phyloP scores from a whole-genome alignment of 92 coral and sea anemone genomes.

The Epizoanthus fatuus region DNA sequence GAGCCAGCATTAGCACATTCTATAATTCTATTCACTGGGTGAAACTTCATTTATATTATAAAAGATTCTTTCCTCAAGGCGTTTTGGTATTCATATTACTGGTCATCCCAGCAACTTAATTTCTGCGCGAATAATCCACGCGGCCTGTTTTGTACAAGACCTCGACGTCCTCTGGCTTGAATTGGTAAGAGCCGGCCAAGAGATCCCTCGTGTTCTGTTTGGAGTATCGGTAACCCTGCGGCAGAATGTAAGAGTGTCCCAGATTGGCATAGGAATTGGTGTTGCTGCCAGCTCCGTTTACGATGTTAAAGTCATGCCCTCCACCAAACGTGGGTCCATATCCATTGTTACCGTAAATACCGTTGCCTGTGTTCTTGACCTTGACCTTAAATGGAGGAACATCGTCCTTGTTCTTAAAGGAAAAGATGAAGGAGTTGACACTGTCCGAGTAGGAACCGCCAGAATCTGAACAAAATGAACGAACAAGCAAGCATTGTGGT shows the following conservation, averaged over 20 bases:
- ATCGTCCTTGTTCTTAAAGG: conserved; percentile 29
- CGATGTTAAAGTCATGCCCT: conserved; percentile 32
- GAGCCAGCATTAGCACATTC: too few relatives aligned
- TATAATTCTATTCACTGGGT: too few relatives aligned
- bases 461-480: conserved; percentile 18
- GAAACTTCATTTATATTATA: too few relatives aligned
- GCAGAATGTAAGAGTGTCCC: conserved; percentile 26
- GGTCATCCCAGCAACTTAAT: too few relatives aligned
- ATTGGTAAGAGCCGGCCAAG: conserved; percentile 37
- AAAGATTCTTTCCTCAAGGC: too few relatives aligned
- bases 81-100: too few relatives aligned
- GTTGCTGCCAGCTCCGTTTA: conserved; percentile 16
- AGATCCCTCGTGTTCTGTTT: background rate
- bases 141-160: conserved; percentile 32
- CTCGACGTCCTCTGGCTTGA: conserved; percentile 38
- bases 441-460: conserved; percentile 28
- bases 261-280: conserved; percentile 35
- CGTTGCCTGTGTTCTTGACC: background rate
- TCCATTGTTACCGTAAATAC: conserved; percentile 12
- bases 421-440: conserved; percentile 30
- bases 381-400: conserved; percentile 19
- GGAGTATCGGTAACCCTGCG: conserved; percentile 23
- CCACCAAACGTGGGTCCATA: conserved; percentile 44
- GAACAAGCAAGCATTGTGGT: background rate
- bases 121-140: background rate